Percentiles rank a stretch among this genome's conserved stretches.
Evolutionary conservation across 1,140 invertebrate genomes (phyloP).

Genomic region (Drosophila auraria): DNA sequence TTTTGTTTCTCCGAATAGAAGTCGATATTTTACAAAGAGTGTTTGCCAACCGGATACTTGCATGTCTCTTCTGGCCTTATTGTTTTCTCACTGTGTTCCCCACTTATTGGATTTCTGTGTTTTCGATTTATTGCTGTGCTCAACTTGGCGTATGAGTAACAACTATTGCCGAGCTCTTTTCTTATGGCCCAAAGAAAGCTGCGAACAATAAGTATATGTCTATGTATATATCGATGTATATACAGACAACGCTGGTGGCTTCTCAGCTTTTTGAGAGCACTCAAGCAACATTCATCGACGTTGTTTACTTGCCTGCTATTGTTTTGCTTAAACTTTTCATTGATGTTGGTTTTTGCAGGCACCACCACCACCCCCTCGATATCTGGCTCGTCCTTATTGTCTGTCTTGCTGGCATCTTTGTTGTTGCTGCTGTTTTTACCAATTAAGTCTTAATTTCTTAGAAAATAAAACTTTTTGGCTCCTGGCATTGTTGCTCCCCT

Average conservation of each 20-base stretch:
- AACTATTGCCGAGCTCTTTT: slow-evolving; percentile 36
- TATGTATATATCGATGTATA: background rate
- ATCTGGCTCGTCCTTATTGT: slow-evolving; percentile 60
- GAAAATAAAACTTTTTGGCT: slow-evolving; percentile 84
- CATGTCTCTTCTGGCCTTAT: no score
- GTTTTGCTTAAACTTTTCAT: slow-evolving; percentile 83
- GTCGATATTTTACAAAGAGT: background rate
- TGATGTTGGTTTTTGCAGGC: slow-evolving; percentile 72
- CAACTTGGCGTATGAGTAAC: slow-evolving; percentile 76
- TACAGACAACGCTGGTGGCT: slow-evolving; percentile 34
- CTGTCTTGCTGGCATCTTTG: slow-evolving; percentile 29
- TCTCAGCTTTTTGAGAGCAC: slow-evolving; percentile 61
- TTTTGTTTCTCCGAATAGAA: no score
- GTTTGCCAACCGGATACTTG: no score
- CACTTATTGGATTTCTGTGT: slow-evolving; percentile 34
- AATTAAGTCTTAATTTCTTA: slow-evolving; percentile 84
- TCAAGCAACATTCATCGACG: slow-evolving; percentile 77
- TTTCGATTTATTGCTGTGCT: slow-evolving; percentile 58
- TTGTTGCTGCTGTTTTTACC: slow-evolving; percentile 76
- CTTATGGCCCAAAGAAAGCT: slow-evolving; percentile 11
- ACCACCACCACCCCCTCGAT: slow-evolving; percentile 26
- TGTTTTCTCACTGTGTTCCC: slow-evolving; percentile 8
- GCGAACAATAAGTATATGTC: slow-evolving; percentile 8
- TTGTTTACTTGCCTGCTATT: slow-evolving; percentile 77
- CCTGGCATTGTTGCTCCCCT: slow-evolving; percentile 60